Evolutionary conservation across 2,888 invertebrate genomes (phyloP).

Genomic region (Zelleria hepariella): DNA sequence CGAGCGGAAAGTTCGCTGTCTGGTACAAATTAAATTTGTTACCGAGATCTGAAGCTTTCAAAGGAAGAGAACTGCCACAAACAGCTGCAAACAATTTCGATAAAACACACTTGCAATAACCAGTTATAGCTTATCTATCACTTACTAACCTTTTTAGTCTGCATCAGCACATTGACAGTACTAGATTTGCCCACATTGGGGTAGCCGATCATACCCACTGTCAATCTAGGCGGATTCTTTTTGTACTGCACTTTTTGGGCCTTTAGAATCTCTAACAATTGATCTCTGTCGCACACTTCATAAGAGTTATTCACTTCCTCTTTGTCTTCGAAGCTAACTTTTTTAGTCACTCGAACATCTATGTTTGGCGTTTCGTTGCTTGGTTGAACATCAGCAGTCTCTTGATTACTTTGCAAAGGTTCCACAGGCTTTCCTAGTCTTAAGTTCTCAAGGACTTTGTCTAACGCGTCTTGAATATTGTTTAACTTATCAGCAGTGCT

Average conservation of each 20-base stretch:
- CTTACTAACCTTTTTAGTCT: constrained; percentile 80
- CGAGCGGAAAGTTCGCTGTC: too few relatives aligned
- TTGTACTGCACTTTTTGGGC: constrained; percentile 52
- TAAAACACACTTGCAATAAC: too few relatives aligned
- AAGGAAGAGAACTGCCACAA: too few relatives aligned
- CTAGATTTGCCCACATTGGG: constrained; percentile 99
- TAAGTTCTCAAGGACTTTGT: constrained; percentile 48
- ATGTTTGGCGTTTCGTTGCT: constrained; percentile 12
- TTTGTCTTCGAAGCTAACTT: constrained; percentile 10
- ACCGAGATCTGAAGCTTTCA: too few relatives aligned
- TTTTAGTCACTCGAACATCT: not conserved
- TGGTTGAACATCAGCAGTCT: constrained; percentile 8
- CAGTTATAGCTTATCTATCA: not conserved
- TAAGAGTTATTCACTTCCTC: constrained; percentile 59
- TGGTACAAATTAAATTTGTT: too few relatives aligned
- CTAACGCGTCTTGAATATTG: constrained; percentile 65
- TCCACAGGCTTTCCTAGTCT: constrained; percentile 47
- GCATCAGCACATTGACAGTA: constrained; percentile 94
- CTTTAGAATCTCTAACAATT: constrained; percentile 80
- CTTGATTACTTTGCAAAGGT: constrained; percentile 21
- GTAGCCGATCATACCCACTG: constrained; percentile 97
- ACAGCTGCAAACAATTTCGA: too few relatives aligned
- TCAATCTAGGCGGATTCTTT: constrained; percentile 72
- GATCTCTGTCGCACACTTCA: constrained; percentile 75
- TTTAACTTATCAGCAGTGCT: constrained; percentile 69